These are phyloP conservation scores for Platypus cylindrus DNA, from an alignment of 2,888 invertebrate species.

Conservation along the genomic window DNA sequence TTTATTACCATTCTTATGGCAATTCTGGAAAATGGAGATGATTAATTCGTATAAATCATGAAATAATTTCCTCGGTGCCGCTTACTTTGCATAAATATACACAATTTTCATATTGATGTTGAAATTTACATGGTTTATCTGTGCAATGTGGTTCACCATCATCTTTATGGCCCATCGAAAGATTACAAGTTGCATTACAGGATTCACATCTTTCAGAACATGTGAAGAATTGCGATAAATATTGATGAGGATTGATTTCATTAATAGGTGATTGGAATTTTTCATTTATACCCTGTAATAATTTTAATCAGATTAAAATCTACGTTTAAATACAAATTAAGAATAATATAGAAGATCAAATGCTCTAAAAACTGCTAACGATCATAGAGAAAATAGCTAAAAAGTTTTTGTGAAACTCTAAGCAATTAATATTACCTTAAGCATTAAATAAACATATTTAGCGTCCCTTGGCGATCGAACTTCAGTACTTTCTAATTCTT, in stretches of 20 bases:
- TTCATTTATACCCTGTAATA: conserved; percentile 48
- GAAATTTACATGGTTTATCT: conserved; percentile 44
- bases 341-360: no score
- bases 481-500: conserved; percentile 55
- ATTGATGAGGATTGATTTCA: conserved; percentile 47
- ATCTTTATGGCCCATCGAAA: conserved; percentile 53
- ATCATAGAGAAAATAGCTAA: neutral
- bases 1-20: conserved; percentile 36
- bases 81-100: conserved; percentile 48
- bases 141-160: conserved; percentile 47
- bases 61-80: no score
- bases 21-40: conserved; percentile 22
- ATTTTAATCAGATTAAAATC: neutral
- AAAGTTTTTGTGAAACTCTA: neutral
- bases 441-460: conserved; percentile 50
- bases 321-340: neutral
- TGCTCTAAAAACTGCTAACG: neutral
- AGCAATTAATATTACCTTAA: conserved; percentile 45
- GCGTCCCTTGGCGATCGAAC: conserved; percentile 57
- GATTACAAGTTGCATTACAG: conserved; percentile 49
- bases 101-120: conserved; percentile 62
- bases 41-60: neutral
- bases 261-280: conserved; percentile 60
- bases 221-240: conserved; percentile 69
- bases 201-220: conserved; percentile 59